These are phyloP conservation scores for Lydus trimaculatus DNA, from an alignment of 2,888 invertebrate species.

Conservation along the genomic window DNA sequence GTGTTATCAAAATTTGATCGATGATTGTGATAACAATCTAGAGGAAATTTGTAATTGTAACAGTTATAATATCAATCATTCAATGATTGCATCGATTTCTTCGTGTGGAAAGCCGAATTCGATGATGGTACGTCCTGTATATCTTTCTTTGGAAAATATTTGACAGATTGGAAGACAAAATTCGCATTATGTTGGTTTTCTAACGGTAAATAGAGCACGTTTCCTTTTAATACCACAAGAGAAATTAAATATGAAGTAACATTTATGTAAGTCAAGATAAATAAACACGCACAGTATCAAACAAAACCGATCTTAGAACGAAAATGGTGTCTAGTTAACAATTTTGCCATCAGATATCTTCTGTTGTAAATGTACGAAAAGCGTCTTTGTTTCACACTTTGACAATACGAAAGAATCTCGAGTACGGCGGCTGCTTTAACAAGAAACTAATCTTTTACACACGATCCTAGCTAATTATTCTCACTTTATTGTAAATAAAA, in stretches of 20 bases:
- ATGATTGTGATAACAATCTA: background rate
- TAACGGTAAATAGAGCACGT: background rate
- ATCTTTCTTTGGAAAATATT: no score
- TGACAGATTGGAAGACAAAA: no score
- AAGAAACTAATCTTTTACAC: background rate
- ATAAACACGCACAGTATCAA: background rate
- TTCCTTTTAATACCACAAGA: background rate
- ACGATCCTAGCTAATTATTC: background rate
- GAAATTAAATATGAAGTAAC: background rate
- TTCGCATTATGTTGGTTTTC: background rate
- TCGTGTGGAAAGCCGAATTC: background rate
- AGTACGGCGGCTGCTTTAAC: background rate
- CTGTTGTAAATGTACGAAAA: no score
- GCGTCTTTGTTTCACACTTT: background rate
- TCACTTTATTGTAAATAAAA: background rate
- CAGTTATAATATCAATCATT: background rate
- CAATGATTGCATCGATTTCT: no score
- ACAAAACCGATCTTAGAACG: no score
- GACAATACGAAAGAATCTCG: background rate
- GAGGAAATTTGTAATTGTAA: background rate
- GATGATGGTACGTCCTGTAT: no score
- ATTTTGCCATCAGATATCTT: no score
- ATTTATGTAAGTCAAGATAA: background rate
- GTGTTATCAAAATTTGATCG: background rate
- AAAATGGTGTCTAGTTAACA: no score